Conservation (phyloP, 2,888 invertebrate species). For the Eupelmus urozonus region DNA sequence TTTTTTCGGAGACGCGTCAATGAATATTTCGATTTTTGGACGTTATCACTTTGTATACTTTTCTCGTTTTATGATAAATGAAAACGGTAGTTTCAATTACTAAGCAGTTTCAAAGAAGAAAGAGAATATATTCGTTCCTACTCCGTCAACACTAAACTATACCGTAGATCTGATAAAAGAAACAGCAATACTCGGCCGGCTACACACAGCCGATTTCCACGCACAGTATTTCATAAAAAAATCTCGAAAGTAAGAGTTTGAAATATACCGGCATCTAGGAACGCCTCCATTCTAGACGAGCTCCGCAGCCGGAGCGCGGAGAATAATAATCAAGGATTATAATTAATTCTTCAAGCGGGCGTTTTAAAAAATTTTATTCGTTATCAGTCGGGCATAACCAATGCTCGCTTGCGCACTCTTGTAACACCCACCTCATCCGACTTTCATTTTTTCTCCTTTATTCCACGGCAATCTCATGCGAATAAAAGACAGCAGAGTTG, state of each 20-base stretch:
- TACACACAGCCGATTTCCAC: too few species aligned
- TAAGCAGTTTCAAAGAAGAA: too few species aligned
- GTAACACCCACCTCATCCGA: conserved; percentile 25
- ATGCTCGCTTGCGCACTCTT: conserved; percentile 6
- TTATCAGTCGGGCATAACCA: conserved; percentile 13
- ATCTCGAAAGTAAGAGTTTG: not conserved
- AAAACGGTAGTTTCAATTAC: too few species aligned
- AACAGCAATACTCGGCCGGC: too few species aligned
- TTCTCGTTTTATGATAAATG: too few species aligned
- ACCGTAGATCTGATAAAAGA: too few species aligned
- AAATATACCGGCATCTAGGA: not conserved
- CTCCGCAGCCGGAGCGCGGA: not conserved
- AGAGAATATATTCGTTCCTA: too few species aligned
- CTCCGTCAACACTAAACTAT: too few species aligned
- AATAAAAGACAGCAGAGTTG: not conserved
- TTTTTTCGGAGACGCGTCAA: too few species aligned
- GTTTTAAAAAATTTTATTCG: conserved; percentile 2
- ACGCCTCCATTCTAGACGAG: not conserved
- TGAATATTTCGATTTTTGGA: too few species aligned
- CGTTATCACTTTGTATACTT: too few species aligned
- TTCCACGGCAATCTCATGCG: not conserved
- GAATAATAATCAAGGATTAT: conserved; percentile 10
- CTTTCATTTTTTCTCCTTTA: conserved; percentile 19
- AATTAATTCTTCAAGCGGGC: conserved; percentile 5
- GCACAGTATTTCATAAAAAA: too few species aligned